Conservation (phyloP, 2,113 vertebrate species). For the Gracilinanus agilis region DNA sequence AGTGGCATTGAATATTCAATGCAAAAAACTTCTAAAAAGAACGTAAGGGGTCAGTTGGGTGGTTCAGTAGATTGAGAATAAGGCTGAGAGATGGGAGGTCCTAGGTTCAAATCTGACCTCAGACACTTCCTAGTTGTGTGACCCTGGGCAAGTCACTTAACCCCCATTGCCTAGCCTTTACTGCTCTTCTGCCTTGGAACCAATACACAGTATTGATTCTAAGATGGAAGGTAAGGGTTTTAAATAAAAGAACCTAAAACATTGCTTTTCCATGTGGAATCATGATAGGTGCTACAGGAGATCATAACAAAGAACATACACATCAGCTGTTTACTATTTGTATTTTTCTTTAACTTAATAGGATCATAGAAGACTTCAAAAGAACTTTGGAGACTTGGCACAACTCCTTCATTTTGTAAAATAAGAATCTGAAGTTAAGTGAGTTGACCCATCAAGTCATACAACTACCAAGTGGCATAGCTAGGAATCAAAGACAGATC, state of each 20-base stretch:
- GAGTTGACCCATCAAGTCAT: neutral
- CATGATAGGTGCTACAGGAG: neutral
- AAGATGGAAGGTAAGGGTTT: too few species aligned
- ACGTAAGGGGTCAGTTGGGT: neutral
- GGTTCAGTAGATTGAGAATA: too few species aligned
- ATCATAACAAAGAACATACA: neutral
- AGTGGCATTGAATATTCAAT: neutral
- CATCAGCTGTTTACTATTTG: neutral
- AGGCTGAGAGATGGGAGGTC: too few species aligned
- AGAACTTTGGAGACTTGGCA: neutral
- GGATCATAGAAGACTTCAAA: neutral
- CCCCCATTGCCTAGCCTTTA: too few species aligned
- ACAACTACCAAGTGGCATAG: too few species aligned
- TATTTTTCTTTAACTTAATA: neutral
- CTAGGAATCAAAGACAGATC: too few species aligned
- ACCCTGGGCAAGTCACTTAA: too few species aligned
- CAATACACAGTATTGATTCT: too few species aligned
- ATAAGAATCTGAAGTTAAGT: neutral
- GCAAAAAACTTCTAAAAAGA: neutral
- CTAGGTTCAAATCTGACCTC: too few species aligned
- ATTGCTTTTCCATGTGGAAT: neutral
- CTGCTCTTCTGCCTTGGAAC: too few species aligned
- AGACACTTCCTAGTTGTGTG: too few species aligned
- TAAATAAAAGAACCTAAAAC: neutral
- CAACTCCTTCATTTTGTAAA: neutral